These are phyloP conservation scores for Capitella teleta DNA, from an alignment of 1,140 invertebrate species.

Conservation along the genomic window DNA sequence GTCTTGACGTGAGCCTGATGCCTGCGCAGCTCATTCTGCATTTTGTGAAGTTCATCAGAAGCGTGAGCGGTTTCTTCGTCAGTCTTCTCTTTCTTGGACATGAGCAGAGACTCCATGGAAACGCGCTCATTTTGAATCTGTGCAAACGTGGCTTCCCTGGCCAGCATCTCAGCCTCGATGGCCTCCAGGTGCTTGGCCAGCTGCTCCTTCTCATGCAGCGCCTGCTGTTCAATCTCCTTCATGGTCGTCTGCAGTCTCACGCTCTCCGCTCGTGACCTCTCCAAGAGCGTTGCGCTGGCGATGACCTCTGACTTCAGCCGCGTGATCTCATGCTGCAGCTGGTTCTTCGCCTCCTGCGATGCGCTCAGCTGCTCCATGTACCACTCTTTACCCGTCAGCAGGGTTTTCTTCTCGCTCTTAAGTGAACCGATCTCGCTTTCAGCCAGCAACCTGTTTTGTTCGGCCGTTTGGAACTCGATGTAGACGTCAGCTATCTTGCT, in stretches of 20 bases:
- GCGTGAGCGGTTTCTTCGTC: background rate
- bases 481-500: slow-evolving; percentile 44
- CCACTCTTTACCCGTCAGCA: slow-evolving; percentile 43
- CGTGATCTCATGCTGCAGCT: slow-evolving; percentile 41
- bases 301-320: slow-evolving; percentile 28
- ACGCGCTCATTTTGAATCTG: slow-evolving; percentile 40
- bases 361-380: slow-evolving; percentile 42
- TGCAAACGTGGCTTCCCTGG: slow-evolving; percentile 40
- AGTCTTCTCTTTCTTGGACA: background rate
- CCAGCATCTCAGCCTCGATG: slow-evolving; percentile 45
- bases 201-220: slow-evolving; percentile 37
- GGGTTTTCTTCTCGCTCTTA: slow-evolving; percentile 35
- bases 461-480: slow-evolving; percentile 36
- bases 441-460: slow-evolving; percentile 37
- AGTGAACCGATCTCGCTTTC: slow-evolving; percentile 37
- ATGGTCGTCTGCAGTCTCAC: slow-evolving; percentile 30
- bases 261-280: slow-evolving; percentile 38
- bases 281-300: slow-evolving; percentile 30
- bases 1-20: slow-evolving; percentile 28
- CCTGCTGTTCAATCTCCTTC: slow-evolving; percentile 33
- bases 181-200: slow-evolving; percentile 42
- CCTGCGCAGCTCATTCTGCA: slow-evolving; percentile 32
- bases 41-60: slow-evolving; percentile 27
- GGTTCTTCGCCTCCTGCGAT: slow-evolving; percentile 30
- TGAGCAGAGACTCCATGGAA: slow-evolving; percentile 24